Conservation (phyloP, 2,797 vertebrate genomes). For the Micrastur ruficollis region DNA sequence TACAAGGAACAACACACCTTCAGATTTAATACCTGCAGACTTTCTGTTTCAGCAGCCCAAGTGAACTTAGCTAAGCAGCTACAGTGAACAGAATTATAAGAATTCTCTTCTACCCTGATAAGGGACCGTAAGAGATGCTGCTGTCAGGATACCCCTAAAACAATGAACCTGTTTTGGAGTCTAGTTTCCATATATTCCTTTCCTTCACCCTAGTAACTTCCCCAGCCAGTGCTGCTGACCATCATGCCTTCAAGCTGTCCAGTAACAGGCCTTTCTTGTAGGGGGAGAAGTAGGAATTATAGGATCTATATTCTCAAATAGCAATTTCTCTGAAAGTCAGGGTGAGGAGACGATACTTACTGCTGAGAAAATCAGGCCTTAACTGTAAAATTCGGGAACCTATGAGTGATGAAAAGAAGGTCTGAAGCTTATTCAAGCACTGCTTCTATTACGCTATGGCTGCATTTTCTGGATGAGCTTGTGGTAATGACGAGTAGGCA, state of each 20-base stretch:
- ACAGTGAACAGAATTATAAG: background rate
- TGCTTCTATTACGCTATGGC: background rate
- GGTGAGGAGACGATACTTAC: background rate
- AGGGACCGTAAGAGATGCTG: background rate
- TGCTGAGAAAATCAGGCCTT: background rate
- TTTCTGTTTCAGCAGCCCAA: background rate
- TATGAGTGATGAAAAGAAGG: background rate
- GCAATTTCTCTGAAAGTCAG: background rate
- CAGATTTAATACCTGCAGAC: background rate
- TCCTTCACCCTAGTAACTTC: background rate
- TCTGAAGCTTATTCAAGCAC: conserved; percentile 20
- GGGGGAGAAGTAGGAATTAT: background rate
- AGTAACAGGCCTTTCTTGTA: background rate
- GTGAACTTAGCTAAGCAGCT: too few species aligned
- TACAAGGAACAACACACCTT: background rate
- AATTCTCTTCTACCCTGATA: background rate
- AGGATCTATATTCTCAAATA: background rate
- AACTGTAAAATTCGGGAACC: conserved; percentile 5
- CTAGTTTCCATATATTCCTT: background rate
- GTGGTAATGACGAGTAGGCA: background rate
- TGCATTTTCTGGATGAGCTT: conserved; percentile 39
- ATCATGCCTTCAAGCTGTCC: background rate
- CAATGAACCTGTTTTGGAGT: background rate
- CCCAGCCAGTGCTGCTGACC: background rate
- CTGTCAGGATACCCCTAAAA: background rate